Conservation (phyloP, 2,113 vertebrate species). For the Mirza zaza region DNA sequence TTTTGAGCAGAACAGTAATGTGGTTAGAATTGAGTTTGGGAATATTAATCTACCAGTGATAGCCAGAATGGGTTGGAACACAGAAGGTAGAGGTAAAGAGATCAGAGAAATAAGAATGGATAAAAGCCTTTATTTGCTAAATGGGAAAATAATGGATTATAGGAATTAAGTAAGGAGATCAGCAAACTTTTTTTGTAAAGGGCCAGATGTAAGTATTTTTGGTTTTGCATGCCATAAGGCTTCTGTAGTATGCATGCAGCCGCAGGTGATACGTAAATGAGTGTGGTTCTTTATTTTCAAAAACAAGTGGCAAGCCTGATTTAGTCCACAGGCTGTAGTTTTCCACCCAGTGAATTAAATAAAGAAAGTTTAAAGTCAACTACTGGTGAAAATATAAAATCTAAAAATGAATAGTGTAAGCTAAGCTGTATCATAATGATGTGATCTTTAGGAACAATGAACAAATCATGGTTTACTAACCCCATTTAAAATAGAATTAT, state of each 20-base stretch:
- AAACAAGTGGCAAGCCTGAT: background rate
- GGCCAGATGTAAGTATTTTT: background rate
- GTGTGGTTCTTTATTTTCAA: background rate
- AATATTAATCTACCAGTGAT: background rate
- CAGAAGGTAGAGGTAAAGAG: background rate
- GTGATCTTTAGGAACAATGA: background rate
- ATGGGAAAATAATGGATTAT: background rate
- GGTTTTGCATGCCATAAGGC: background rate
- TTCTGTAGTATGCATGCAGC: background rate
- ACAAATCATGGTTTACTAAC: background rate
- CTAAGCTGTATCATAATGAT: background rate
- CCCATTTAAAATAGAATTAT: background rate
- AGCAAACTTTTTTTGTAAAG: background rate
- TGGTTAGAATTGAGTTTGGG: background rate
- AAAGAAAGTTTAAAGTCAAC: background rate
- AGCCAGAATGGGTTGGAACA: background rate
- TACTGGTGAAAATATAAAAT: background rate
- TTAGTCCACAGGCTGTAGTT: background rate
- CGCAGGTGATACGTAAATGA: background rate
- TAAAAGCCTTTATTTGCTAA: slow-evolving; percentile 13
- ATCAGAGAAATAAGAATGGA: background rate
- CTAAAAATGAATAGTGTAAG: background rate
- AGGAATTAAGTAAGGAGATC: background rate
- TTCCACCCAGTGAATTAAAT: background rate
- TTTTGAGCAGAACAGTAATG: background rate